phyloP scores from a whole-genome alignment of 1,140 invertebrate species.

The Pteromalus puparum region DNA sequence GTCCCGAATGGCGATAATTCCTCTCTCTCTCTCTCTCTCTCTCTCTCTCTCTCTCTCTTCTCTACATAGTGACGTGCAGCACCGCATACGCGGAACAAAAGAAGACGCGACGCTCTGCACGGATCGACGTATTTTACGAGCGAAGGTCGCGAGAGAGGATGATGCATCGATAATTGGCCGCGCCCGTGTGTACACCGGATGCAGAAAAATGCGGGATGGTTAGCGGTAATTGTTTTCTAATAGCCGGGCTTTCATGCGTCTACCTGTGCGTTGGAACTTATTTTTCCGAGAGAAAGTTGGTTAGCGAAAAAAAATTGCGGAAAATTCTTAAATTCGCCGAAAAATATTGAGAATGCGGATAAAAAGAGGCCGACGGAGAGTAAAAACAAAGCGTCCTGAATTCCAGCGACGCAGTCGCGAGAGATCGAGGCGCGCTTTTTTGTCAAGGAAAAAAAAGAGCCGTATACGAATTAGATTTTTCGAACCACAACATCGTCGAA shows the following conservation, averaged over 20 bases:
- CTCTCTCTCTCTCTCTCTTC: too few species aligned
- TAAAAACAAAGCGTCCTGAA: too few species aligned
- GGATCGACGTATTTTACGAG: not conserved
- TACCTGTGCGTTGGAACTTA: too few species aligned
- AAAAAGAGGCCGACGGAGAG: too few species aligned
- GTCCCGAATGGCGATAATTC: conserved; percentile 60
- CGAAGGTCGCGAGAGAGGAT: not conserved
- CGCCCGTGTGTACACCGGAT: not conserved
- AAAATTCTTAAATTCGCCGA: too few species aligned
- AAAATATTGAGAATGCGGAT: too few species aligned
- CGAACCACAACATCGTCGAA: not conserved
- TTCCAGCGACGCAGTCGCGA: too few species aligned
- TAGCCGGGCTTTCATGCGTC: too few species aligned
- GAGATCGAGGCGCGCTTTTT: too few species aligned
- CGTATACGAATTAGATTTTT: not conserved
- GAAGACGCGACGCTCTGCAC: not conserved
- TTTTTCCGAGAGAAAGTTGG: too few species aligned
- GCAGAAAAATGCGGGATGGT: not conserved
- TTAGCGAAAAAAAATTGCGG: too few species aligned
- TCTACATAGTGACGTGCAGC: not conserved
- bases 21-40: too few species aligned
- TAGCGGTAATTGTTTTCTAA: conserved; percentile 1
- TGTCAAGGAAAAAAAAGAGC: not conserved
- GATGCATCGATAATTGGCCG: not conserved
- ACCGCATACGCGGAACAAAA: not conserved